Conservation (phyloP, 2,888 invertebrate species). For the Melanophora roralis region DNA sequence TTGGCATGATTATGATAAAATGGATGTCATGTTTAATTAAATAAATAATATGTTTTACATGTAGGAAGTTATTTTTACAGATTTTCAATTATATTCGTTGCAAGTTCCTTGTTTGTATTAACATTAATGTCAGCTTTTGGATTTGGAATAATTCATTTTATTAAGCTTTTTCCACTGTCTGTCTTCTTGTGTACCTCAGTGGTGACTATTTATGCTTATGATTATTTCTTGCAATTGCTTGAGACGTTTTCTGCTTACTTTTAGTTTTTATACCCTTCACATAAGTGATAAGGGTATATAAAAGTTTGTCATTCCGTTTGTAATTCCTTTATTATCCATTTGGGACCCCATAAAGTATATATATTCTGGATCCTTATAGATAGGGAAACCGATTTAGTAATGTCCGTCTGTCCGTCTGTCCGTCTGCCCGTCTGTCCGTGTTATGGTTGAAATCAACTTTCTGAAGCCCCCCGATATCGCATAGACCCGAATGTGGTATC, state of each 20-base stretch:
- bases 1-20: constrained; percentile 44
- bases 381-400: no score
- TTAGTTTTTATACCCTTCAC: no score
- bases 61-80: constrained; percentile 49
- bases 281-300: no score
- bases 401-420: no score
- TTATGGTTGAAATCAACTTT: no score
- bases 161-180: constrained; percentile 27
- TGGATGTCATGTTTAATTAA: constrained; percentile 58
- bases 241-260: constrained; percentile 10
- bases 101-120: constrained; percentile 1
- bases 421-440: no score
- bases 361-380: no score
- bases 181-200: constrained; percentile 2
- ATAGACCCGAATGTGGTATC: no score
- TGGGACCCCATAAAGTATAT: no score
- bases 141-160: constrained; percentile 46
- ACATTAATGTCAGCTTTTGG: constrained; percentile 31
- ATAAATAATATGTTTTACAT: constrained; percentile 44
- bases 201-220: constrained; percentile 39
- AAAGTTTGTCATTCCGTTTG: no score
- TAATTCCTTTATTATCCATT: no score
- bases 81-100: neutral
- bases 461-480: no score
- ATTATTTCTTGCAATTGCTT: constrained; percentile 46